Evolutionary conservation across 2,113 vertebrate genomes (phyloP), one percentile per base, ranked within the genome.

Genomic region (Gymnorhina tibicen): DNA sequence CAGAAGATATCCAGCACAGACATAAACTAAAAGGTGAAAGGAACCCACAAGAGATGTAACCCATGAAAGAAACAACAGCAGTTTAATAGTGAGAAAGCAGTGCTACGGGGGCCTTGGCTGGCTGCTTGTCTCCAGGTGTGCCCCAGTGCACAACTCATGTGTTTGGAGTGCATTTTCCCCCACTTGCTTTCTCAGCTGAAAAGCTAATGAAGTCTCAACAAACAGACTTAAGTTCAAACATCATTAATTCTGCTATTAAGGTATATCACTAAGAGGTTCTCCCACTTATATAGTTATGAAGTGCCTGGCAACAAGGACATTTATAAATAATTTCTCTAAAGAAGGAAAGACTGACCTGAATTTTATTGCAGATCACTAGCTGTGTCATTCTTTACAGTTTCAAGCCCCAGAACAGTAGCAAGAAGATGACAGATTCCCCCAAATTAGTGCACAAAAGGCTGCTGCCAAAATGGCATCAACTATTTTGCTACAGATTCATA

Each of bases 161-260:
- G 44, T 75, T 53, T 18, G 78, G 56, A 87, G 70, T 21, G 35
- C 75, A 50, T 77, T 93, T 94, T 26, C 46, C 73, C 60, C 47
- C 7, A 18, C 47, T 77, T 0, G 2, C 64, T 68, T 95, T 92
- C 91, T 91, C 56, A 24, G 46, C 88, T 84, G 85, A 86, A 91
- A 89, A 96, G 93, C 52, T 95, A 97, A 96, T 96, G 91, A 96
- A 96, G 90, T 96, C 88, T 95, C 91, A 84, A 75, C 88, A 97
- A 96, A 96, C 93, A 97, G 83, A 93, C 80, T 94, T 95, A 93
- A 86, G 92, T 89, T 96, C 85, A 96, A 97, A 95, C 91, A 93
- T 85, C 82, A 95, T 96, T 97, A 96, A 90, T 96, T 96, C 83
- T 93, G 93, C 95, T 95, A 95, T 93, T 96, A 97, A 93, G 83